Conservation (phyloP, 2,113 vertebrate species). For the Scomber japonicus region DNA sequence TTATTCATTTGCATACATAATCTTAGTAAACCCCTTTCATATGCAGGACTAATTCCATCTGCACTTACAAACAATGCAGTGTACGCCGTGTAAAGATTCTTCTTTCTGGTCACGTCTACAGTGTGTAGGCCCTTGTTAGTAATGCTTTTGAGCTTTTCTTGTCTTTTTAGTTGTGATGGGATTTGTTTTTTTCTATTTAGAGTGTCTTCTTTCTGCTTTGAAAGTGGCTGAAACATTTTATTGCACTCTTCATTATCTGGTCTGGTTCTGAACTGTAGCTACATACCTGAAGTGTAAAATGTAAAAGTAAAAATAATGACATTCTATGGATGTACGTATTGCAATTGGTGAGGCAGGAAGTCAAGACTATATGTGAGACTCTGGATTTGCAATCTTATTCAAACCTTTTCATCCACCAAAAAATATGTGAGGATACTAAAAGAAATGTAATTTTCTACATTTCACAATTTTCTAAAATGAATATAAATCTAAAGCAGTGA, state of each 20-base stretch:
- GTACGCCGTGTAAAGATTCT: background rate
- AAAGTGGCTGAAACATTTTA: slow-evolving; percentile 2
- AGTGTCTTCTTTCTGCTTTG: slow-evolving; percentile 13
- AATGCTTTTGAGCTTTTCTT: slow-evolving; percentile 7
- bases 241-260: background rate
- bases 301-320: slow-evolving; percentile 49
- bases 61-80: background rate
- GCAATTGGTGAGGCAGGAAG: slow-evolving; percentile 9
- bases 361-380: slow-evolving; percentile 23
- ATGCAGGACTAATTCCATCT: background rate
- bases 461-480: background rate
- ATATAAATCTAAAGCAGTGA: background rate
- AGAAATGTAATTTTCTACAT: background rate
- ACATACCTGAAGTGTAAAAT: slow-evolving; percentile 40
- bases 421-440: background rate
- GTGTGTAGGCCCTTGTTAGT: background rate
- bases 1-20: slow-evolving; percentile 22
- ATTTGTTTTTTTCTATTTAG: slow-evolving; percentile 13
- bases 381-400: background rate
- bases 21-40: background rate
- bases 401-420: slow-evolving; percentile 9
- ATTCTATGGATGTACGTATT: slow-evolving; percentile 19
- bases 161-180: slow-evolving; percentile 15
- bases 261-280: slow-evolving; percentile 32
- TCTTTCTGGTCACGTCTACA: slow-evolving; percentile 1